A percentile compares a stretch with the other conserved stretches of the same genome.
phyloP scores from a whole-genome alignment of 2,888 invertebrate genomes.

The Orgyia antiqua region DNA sequence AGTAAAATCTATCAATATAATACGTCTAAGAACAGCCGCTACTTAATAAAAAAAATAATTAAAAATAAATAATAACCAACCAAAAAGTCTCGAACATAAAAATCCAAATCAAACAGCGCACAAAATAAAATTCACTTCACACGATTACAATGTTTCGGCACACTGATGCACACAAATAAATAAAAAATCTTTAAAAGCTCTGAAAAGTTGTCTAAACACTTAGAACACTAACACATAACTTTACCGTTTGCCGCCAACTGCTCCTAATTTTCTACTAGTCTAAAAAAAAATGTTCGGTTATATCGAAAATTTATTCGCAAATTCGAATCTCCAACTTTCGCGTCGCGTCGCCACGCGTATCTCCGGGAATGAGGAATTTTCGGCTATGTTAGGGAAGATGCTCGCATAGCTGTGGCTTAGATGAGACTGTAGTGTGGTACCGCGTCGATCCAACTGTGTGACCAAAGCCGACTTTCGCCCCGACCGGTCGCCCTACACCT shows the following conservation, averaged over 20 bases:
- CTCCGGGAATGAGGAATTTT: constrained; percentile 60
- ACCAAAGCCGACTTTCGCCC: constrained; percentile 72
- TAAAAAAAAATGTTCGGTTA: constrained; percentile 30
- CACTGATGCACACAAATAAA: constrained; percentile 60
- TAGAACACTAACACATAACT: constrained; percentile 66
- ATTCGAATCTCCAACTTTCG: constrained; percentile 46
- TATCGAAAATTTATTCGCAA: constrained; percentile 40
- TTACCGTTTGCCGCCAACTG: constrained; percentile 72
- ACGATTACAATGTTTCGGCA: constrained; percentile 58
- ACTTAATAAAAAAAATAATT: constrained; percentile 28
- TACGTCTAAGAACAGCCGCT: constrained; percentile 15
- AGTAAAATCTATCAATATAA: too few species aligned
- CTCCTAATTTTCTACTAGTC: constrained; percentile 48
- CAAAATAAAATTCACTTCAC: constrained; percentile 73
- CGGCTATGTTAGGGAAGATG: constrained; percentile 75
- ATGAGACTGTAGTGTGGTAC: constrained; percentile 73
- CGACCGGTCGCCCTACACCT: constrained; percentile 76
- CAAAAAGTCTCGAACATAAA: constrained; percentile 71
- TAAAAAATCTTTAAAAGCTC: constrained; percentile 55
- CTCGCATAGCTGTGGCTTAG: constrained; percentile 75
- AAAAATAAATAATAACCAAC: constrained; percentile 60
- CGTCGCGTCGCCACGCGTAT: constrained; percentile 56
- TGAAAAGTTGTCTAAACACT: constrained; percentile 59
- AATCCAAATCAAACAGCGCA: constrained; percentile 73
- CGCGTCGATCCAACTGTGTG: constrained; percentile 65